Evolutionary conservation across 2,797 vertebrate genomes (phyloP), one percentile per base, ranked within the genome.

Genomic region (Oreortyx pictus): DNA sequence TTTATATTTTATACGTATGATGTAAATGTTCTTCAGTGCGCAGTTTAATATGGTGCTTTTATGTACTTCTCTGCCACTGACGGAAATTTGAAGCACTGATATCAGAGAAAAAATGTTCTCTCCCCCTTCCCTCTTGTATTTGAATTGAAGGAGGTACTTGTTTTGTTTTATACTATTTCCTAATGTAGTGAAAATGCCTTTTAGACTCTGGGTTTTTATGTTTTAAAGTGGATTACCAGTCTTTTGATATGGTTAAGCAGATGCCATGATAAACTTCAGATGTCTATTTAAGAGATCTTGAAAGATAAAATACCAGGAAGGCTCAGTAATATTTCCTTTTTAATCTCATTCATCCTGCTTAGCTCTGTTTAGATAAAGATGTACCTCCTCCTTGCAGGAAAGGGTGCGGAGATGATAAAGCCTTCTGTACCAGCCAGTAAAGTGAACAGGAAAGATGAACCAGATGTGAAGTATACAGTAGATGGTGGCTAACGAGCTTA

Each of bases 261-360:
- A 84, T 92, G 44, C 29, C 35, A 11, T 12, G 61, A 68, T 84
- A 49, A 90, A 81, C 60, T 92, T 84, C 18, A 72, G 35, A n/a
- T 49, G 12, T 49, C 60, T 60, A 8, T 72, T 80, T 83, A 71
- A 83, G 25, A 89, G 65, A 89, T 76, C 19, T 15, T 50, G 54
- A 41, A 47, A 76, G 73, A 80, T 46, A 89, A 91, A 91, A 86
- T 91, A 46, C 70, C 78, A 29, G 59, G 39, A 67, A 66, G 49
- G 44, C 59, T 91, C 64, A 82, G 59, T 78, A 71, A 79, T 90
- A 39, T 54, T 92, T 91, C 64, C 54, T 67, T 86, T 71, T 86
- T 54, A 88, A 64, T 82, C 77, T 27, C 20, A 19, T 86, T 88
- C 31, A 67, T 90, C 84, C 67, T 88, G 71, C 81, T 75, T 62